A percentile compares a stretch with the other conserved stretches of the same genome.
These are phyloP conservation scores for western clawed frog (Xenopus tropicalis) DNA, from an alignment of 2,113 vertebrate genomes.

Conservation along the genomic window UCB_Xtro_10.0 CM004444.2:167210001-167210500, in stretches of 20 bases:
- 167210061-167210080: slow-evolving; percentile 9
- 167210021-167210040: neutral
- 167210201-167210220: slow-evolving; percentile 22
- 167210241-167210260: slow-evolving; percentile 25
- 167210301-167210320: neutral
- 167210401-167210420: no score
- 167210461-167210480: no score
- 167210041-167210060: slow-evolving; percentile 11
- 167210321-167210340: slow-evolving; percentile 8
- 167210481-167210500: no score
- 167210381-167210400: no score
- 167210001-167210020: no score
- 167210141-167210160: slow-evolving; percentile 2
- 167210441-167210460: no score
- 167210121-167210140: neutral
- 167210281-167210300: slow-evolving; percentile 11
- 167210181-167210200: slow-evolving; percentile 16
- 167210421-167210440: no score
- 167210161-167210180: neutral
- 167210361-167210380: no score
- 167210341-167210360: neutral
- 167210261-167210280: slow-evolving; percentile 7
- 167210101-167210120: slow-evolving; percentile 29
- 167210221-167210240: slow-evolving; percentile 28
- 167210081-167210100: slow-evolving; percentile 30